Percentiles rank a stretch among this genome's conserved stretches.
These are phyloP conservation scores for Meghimatium bilineatum DNA, from an alignment of 2,888 invertebrate species.

Conservation along the genomic window DNA sequence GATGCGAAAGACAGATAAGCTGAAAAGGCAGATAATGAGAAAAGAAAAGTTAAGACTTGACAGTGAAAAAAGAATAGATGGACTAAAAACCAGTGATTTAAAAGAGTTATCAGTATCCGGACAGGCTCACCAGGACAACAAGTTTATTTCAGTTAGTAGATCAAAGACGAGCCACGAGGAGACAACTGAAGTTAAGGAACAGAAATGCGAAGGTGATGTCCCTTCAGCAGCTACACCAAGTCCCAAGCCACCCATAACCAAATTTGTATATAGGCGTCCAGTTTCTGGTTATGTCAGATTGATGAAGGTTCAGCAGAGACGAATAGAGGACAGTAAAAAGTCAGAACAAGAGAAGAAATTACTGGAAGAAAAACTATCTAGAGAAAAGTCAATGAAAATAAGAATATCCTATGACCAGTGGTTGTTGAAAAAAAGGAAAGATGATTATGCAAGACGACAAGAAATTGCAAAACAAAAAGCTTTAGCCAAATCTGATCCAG, in stretches of 20 bases:
- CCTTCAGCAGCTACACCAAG: background rate
- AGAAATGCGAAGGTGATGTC: background rate
- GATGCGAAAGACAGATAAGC: conserved; percentile 54
- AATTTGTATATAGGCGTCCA: conserved; percentile 69
- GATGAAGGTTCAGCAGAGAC: conserved; percentile 54
- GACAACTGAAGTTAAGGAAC: conserved; percentile 1
- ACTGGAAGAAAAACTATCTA: conserved; percentile 37
- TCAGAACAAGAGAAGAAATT: conserved; percentile 52
- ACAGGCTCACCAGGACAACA: background rate
- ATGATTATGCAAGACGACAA: conserved; percentile 59
- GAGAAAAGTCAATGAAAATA: conserved; percentile 56
- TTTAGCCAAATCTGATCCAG: conserved; percentile 67
- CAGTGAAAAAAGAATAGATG: background rate
- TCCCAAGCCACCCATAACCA: conserved; percentile 55
- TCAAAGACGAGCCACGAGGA: background rate
- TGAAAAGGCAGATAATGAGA: conserved; percentile 52
- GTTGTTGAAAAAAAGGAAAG: conserved; percentile 63
- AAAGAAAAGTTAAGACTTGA: conserved; percentile 34
- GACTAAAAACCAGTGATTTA: conserved; percentile 4
- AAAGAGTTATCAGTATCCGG: conserved; percentile 30
- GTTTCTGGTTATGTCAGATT: conserved; percentile 64
- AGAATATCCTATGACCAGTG: conserved; percentile 70
- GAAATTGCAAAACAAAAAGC: conserved; percentile 60
- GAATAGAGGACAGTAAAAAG: conserved; percentile 50
- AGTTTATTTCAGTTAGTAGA: conserved; percentile 26